phyloP scores from a whole-genome alignment of 2,888 invertebrate genomes.

The Drosophila kambysellisi region DNA sequence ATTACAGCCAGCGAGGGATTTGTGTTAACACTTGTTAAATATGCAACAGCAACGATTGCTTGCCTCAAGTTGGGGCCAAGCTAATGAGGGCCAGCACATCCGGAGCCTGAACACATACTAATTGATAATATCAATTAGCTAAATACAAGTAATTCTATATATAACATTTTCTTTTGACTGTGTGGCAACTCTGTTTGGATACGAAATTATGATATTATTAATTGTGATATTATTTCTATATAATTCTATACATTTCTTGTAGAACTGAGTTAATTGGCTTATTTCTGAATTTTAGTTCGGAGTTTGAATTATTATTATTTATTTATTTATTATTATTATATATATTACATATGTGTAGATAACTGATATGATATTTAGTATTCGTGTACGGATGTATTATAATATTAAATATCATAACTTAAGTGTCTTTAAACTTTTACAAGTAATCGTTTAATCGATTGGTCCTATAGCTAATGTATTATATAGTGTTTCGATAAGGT shows the following conservation, averaged over 20 bases:
- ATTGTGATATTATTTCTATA: background rate
- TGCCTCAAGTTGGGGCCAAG: conserved; percentile 17
- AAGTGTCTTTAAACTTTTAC: background rate
- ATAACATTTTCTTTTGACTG: background rate
- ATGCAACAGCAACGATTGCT: conserved; percentile 32
- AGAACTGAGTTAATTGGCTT: background rate
- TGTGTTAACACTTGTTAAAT: conserved; percentile 72
- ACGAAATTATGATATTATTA: background rate
- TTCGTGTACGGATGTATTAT: background rate
- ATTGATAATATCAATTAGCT: conserved; percentile 32
- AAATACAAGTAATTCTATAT: background rate
- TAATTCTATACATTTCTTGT: background rate
- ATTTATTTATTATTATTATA: background rate
- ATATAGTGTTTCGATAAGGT: background rate
- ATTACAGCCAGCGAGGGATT: conserved; percentile 65
- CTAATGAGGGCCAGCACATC: conserved; percentile 46
- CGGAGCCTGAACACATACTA: conserved; percentile 15
- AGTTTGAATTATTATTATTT: background rate
- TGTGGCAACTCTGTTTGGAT: background rate
- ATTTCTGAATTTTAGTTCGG: background rate
- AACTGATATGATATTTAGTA: too few relatives aligned
- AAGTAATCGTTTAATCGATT: too few relatives aligned
- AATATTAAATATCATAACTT: background rate
- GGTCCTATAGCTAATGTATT: background rate
- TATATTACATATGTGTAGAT: background rate